Evolutionary conservation across 2,888 invertebrate species (phyloP).

Genomic region (Stictocephala bisonia): DNA sequence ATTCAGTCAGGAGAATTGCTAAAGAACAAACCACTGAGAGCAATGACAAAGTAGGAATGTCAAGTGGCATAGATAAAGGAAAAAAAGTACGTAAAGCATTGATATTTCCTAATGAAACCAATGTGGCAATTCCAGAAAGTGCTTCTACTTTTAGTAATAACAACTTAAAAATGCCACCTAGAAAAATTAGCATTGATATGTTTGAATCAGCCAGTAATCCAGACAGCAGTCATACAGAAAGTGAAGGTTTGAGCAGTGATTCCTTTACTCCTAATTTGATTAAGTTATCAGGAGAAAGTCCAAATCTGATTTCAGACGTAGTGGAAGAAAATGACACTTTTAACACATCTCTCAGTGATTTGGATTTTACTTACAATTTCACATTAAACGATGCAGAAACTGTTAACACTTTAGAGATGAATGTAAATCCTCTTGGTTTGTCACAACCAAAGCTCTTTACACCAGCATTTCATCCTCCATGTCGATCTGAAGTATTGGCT

Average conservation of each 20-base stretch:
- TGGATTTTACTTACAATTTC: background rate
- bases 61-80: background rate
- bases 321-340: background rate
- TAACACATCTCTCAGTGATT: background rate
- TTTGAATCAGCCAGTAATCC: constrained; percentile 3
- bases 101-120: background rate
- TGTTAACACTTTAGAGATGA: background rate
- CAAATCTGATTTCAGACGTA: background rate
- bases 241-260: background rate
- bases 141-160: background rate
- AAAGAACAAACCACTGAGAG: too few relatives aligned
- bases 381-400: background rate
- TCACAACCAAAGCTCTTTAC: background rate
- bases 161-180: background rate
- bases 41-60: too few relatives aligned
- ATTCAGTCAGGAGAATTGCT: too few relatives aligned
- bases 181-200: constrained; percentile 8
- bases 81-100: constrained; percentile 2
- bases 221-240: background rate
- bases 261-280: background rate
- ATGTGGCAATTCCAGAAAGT: background rate
- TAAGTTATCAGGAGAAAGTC: constrained; percentile 1
- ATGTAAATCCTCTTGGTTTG: background rate
- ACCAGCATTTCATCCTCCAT: constrained; percentile 66
- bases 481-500: constrained; percentile 66